Conservation (phyloP, 2,888 invertebrate genomes). For the Drosophila stalkeri region DNA sequence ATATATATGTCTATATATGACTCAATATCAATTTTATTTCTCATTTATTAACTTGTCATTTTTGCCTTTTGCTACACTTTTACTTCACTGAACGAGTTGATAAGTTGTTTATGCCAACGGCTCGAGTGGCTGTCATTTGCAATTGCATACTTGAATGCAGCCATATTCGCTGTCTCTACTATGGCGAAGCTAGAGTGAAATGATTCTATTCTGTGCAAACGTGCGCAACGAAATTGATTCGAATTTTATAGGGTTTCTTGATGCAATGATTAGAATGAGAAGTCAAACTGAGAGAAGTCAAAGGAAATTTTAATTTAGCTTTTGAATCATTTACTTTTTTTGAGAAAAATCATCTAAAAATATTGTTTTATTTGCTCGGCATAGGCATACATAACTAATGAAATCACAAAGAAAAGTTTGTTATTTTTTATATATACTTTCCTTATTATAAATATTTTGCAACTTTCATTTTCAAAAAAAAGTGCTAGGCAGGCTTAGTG, state of each 20-base stretch:
- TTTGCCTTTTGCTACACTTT: background rate
- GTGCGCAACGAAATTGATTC: conserved; percentile 13
- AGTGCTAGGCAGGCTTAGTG: background rate
- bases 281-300: background rate
- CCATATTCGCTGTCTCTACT: background rate
- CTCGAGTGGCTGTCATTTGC: conserved; percentile 14
- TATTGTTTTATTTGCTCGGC: background rate
- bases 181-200: background rate
- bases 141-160: conserved; percentile 35
- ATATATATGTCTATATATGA: background rate
- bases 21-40: background rate
- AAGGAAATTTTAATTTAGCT: background rate
- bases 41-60: too few relatives aligned
- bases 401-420: too few relatives aligned
- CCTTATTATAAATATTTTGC: background rate
- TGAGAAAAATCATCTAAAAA: too few relatives aligned
- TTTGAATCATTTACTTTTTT: too few relatives aligned
- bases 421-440: too few relatives aligned
- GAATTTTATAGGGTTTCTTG: background rate
- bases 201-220: conserved; percentile 16
- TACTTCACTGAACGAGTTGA: background rate
- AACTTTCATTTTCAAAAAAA: conserved; percentile 8
- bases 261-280: background rate
- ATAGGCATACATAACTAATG: too few relatives aligned
- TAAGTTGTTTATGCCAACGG: background rate